These are phyloP conservation scores for Prunella himalayana DNA, from an alignment of 2,113 vertebrate genomes.

Conservation along the genomic window DNA sequence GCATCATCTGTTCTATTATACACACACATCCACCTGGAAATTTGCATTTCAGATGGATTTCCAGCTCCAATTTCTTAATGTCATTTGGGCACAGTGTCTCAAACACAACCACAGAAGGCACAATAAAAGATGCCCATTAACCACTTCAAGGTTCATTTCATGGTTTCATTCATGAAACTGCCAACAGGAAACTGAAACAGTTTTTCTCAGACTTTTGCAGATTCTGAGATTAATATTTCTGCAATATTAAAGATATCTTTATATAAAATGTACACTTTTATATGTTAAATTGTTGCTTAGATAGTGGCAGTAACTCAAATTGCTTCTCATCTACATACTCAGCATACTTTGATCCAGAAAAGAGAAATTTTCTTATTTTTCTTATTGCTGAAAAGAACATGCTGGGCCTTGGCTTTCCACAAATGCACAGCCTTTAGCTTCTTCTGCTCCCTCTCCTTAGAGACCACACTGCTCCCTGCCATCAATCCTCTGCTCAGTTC, in stretches of 20 bases:
- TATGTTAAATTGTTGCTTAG: neutral
- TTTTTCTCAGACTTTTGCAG: neutral
- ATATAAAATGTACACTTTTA: neutral
- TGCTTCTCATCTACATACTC: neutral
- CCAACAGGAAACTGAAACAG: neutral
- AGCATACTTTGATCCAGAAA: neutral
- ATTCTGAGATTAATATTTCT: neutral
- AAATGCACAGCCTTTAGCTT: neutral
- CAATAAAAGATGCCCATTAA: neutral
- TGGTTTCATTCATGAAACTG: neutral
- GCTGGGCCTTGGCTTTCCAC: neutral
- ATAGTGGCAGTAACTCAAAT: neutral
- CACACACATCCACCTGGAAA: neutral
- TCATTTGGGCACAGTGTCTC: neutral
- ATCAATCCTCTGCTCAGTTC: neutral
- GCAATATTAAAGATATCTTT: neutral
- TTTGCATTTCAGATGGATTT: neutral
- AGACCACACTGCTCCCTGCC: neutral
- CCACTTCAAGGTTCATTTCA: neutral
- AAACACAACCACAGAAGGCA: neutral
- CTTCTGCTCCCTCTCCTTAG: neutral
- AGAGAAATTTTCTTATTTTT: neutral
- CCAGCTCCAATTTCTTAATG: neutral
- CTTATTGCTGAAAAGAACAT: neutral
- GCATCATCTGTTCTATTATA: neutral